Base-by-base conservation (phyloP, 2,113 vertebrate species). In the Bubalus kerabau region DNA sequence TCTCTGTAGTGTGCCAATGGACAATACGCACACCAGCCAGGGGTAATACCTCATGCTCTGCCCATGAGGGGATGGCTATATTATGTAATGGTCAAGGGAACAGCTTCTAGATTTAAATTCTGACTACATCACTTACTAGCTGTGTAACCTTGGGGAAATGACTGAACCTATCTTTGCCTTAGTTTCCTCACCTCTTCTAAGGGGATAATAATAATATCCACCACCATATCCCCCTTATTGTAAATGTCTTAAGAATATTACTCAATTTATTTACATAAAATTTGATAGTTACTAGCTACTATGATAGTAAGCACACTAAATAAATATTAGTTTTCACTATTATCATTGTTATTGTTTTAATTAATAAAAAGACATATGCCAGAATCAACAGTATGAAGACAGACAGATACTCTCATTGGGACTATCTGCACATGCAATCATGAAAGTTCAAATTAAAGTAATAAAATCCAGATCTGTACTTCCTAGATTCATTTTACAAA, bases 261-360 rank as follows among this genome's bases (percentile, higher is more conserved):
- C 30, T 30, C 50, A 71, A 83, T 94, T 85, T 90, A 88, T 3
- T 80, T 59, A 87, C 60, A 48, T 40, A 64, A 96, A 92, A 92
- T 59, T 62, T 19, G 52, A 60, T 12, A 50, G 74, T 52, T 90
- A 92, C 4, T 84, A 46, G 30, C 7, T 52, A 90, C 81, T 15
- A 26, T 84, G 52, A 56, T 11, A 88, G 46, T 84, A 96, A 92
- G 19, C 11, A 86, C 6, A n/a, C 19, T 89, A 76, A 84, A 78
- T 64, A 64, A 91, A 94, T 92, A 82, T 17, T 80, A 59, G 36
- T 94, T 95, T 96, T 96, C 71, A 90, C 64, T 94, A 30, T 91
- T 82, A 95, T 9, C 40, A 67, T 83, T 76, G 56, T n/a, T 60
- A 81, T 56, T 87, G 4, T 76, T 87, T 93, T 84, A 95, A 64